phyloP scores from a whole-genome alignment of 2,888 invertebrate genomes.

The Nezara viridula region DNA sequence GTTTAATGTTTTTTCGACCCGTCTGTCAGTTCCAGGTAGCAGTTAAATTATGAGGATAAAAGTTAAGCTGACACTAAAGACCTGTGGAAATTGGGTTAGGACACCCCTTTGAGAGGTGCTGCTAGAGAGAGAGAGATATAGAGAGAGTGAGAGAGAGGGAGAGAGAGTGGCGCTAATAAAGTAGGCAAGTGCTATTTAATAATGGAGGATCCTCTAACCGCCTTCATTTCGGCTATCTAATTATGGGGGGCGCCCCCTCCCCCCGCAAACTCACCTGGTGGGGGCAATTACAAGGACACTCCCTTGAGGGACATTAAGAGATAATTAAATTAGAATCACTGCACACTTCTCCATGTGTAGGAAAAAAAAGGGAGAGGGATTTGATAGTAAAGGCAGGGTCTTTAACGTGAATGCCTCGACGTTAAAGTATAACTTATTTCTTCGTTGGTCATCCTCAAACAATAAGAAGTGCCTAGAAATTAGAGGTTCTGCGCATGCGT shows the following conservation, averaged over 20 bases:
- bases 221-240: slow-evolving; percentile 2
- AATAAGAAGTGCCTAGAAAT: too few relatives aligned
- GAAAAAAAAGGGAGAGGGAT: too few relatives aligned
- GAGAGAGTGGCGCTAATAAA: neutral
- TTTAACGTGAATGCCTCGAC: too few relatives aligned
- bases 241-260: neutral
- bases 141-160: too few relatives aligned
- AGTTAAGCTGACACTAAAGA: slow-evolving; percentile 15
- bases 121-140: too few relatives aligned
- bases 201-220: neutral
- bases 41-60: neutral
- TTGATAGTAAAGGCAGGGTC: too few relatives aligned
- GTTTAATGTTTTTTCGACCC: neutral
- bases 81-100: neutral
- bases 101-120: neutral
- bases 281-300: neutral
- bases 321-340: too few relatives aligned
- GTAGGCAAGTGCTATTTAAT: slow-evolving; percentile 19
- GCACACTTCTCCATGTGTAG: too few relatives aligned
- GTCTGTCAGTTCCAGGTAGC: neutral
- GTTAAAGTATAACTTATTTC: too few relatives aligned
- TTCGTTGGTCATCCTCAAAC: too few relatives aligned
- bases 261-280: neutral
- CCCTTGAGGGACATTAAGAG: neutral
- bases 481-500: too few relatives aligned